Evolutionary conservation across 2,888 invertebrate genomes (phyloP), one percentile per base, ranked within the genome.

Genomic region (Pristionchus entomophagus): DNA sequence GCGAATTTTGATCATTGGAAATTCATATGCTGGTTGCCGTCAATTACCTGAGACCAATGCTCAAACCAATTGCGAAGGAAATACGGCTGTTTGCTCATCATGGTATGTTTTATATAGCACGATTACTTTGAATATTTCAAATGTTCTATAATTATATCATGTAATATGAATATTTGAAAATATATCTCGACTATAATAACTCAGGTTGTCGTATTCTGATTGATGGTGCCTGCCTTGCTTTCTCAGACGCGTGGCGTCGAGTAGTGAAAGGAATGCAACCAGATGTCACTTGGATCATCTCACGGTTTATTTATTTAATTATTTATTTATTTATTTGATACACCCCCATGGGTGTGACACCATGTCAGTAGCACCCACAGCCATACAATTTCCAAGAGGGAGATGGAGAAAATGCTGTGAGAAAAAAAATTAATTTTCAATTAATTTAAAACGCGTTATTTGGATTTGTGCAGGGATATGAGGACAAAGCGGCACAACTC

Each of bases 241-340:
- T 35, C 65, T 4, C 65, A 19, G 17, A 4, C 2, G n/a, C 65
- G 0, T 65, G 65, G 65, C 65, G 19, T 0, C 32, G 17, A 35
- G n/a, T 65, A 17, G 65, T 65, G 0, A 10, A 73, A 26, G 41
- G 22, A 17, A 73, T 73, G 73, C 22, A 73, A n/a, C 73, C 73
- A 12, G 73, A 73, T n/a, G 73, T 41, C 10, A 73, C 73, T 6
- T 73, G 73, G 73, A 41, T 73, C 41, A 73, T 73, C 10, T 41
- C 41, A 2, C 22, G 73, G 73, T 73, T 65, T 65, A 35, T 19
- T 6, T 6, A 12, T 29, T 1, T 6, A 59, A 59, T 5, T 59
- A 8, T n/a, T n/a, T n/a, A n/a, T n/a, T n/a, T n/a, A n/a, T n/a
- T n/a, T n/a, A n/a, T n/a, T n/a, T n/a, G n/a, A n/a, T n/a, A n/a